Evolutionary conservation across 2,113 vertebrate genomes (phyloP), one percentile per base, ranked within the genome.

Genomic region (Forbesichthys papilliferus): DNA sequence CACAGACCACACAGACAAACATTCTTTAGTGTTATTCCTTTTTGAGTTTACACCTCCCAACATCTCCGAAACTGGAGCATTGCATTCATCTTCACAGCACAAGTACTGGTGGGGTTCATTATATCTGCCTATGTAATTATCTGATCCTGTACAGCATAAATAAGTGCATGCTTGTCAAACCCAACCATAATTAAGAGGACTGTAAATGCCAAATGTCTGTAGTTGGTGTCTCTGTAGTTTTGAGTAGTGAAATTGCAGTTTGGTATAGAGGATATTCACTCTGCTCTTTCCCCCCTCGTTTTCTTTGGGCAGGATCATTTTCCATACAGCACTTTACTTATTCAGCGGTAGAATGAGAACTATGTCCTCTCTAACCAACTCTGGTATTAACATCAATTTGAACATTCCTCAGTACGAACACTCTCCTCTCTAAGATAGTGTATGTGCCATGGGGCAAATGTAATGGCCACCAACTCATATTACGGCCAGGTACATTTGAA

Each of bases 381-480:
- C 85, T 87, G 87, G 80, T 86, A 84, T 91, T 86, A 87, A 76
- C 84, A 88, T 87, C 85, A 86, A 79, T 89, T 84, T 83, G 55
- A 82, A 73, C 84, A 89, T 91, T 91, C 84, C 86, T 82, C 51
- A 77, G 77, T 69, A 75, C 71, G 63, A 84, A 74, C 80, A 84
- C 72, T 77, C 61, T 53, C 74, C 61, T 53, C 74, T 56, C 67
- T 77, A 69, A 63, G 67, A 84, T 64, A 20, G n/a, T 20, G 11
- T 56, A 72, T 59, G 63, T 11, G 59, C 18, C 71, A 72, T 16
- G n/a, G 20, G 0, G 1, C 6, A 53, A 69, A 52, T 54, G 52
- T 13, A 69, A 51, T 11, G n/a, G 55, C 12, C 42, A 64, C 49
- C 46, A 18, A 18, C 60, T 85, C 54, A 42, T 27, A 58, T 72